Percentiles rank a stretch among this genome's conserved stretches.
These are phyloP conservation scores for Sebastiscus tertius DNA, from an alignment of 2,797 vertebrate species.

Conservation along the genomic window DNA sequence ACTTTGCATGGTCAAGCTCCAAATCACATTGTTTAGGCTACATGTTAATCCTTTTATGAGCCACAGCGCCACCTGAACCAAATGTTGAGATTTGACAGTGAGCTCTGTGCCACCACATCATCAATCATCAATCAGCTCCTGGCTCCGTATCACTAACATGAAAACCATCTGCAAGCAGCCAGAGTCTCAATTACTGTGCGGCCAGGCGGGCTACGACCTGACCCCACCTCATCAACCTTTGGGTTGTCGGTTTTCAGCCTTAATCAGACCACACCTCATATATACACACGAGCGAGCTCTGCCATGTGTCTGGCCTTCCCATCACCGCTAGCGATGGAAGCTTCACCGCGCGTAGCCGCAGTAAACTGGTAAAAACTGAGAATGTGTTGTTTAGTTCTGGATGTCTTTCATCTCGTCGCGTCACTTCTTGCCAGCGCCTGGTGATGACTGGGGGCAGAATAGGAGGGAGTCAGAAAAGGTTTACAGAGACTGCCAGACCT, in stretches of 20 bases:
- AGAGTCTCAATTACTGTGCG: constrained; percentile 5
- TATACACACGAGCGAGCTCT: not conserved
- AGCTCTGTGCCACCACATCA: not conserved
- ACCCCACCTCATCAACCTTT: constrained; percentile 42
- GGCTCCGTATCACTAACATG: constrained; percentile 8
- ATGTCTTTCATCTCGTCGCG: constrained; percentile 50
- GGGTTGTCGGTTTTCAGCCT: not conserved
- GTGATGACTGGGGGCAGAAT: constrained; percentile 8
- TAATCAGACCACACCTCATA: constrained; percentile 18
- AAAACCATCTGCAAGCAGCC: constrained; percentile 4
- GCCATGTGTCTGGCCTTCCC: not conserved
- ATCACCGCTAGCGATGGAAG: not conserved
- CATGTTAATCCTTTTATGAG: not conserved
- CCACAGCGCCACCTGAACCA: not conserved
- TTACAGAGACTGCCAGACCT: constrained; percentile 23
- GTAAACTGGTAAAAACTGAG: constrained; percentile 23
- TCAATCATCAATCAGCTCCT: not conserved
- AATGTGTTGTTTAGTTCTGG: constrained; percentile 34
- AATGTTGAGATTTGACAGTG: not conserved
- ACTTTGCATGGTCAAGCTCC: not conserved
- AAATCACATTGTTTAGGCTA: not conserved
- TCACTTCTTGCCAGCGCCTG: not conserved
- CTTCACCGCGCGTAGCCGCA: constrained; percentile 11
- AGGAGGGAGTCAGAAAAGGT: constrained; percentile 14
- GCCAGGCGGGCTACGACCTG: not conserved